phyloP scores from a whole-genome alignment of 1,140 invertebrate species.

The Trinorchestia longiramus region DNA sequence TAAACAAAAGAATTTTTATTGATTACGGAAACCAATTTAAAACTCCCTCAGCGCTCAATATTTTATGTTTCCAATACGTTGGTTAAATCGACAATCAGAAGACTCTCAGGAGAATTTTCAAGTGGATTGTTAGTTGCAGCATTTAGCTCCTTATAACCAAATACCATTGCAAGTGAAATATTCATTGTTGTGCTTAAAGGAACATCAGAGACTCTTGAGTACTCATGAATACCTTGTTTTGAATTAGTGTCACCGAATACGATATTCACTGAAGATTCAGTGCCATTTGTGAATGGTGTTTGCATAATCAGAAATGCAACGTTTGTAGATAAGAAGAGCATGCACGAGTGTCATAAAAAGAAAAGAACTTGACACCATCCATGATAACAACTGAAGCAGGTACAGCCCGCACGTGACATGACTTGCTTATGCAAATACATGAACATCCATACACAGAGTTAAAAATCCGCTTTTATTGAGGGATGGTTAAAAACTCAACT shows the following conservation, averaged over 20 bases:
- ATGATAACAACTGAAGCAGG: neutral
- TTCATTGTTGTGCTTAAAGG: neutral
- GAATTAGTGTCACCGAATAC: neutral
- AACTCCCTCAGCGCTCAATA: neutral
- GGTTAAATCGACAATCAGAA: neutral
- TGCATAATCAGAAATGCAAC: too few species aligned
- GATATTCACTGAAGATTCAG: too few species aligned
- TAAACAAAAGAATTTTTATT: neutral
- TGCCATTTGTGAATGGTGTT: too few species aligned
- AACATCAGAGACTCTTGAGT: neutral
- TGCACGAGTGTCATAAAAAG: neutral
- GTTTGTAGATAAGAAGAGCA: too few species aligned
- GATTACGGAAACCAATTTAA: neutral
- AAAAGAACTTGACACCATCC: neutral
- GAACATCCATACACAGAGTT: neutral
- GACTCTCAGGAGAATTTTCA: neutral
- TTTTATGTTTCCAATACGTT: neutral
- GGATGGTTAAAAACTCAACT: neutral
- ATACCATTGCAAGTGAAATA: neutral
- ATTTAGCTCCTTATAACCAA: neutral
- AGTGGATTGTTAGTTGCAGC: neutral
- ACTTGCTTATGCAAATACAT: neutral
- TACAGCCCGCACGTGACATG: neutral
- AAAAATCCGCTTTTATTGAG: neutral
- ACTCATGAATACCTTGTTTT: neutral